Conservation (phyloP, 2,113 vertebrate genomes). For the Peucedramus taeniatus region DNA sequence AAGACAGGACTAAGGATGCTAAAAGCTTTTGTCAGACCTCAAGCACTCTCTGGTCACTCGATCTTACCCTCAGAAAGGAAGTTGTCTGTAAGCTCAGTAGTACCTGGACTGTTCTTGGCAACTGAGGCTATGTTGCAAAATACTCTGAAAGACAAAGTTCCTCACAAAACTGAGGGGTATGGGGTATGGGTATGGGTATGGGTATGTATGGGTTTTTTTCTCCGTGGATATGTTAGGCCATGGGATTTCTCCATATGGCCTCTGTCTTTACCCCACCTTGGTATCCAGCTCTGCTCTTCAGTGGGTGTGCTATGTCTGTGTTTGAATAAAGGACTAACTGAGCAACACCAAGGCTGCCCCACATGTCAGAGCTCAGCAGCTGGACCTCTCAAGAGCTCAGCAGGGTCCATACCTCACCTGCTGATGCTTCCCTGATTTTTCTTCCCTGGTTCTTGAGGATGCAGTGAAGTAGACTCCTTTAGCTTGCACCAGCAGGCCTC, state of each 20-base stretch:
- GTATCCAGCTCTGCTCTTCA: neutral
- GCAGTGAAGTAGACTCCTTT: neutral
- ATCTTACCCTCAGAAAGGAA: conserved; percentile 17
- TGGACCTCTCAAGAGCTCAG: neutral
- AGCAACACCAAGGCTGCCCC: neutral
- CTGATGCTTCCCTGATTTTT: neutral
- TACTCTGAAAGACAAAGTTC: neutral
- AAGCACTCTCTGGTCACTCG: neutral
- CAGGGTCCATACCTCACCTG: neutral
- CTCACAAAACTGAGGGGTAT: neutral
- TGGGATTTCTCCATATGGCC: neutral
- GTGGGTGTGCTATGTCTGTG: neutral
- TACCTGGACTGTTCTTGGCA: neutral
- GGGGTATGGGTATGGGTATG: too few species aligned
- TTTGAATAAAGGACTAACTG: neutral
- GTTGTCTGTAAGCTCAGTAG: neutral
- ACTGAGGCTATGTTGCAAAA: neutral
- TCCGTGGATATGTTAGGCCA: neutral
- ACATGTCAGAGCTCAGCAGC: neutral
- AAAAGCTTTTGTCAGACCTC: conserved; percentile 48
- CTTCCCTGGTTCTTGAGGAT: neutral
- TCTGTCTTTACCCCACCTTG: neutral
- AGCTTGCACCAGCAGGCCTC: neutral
- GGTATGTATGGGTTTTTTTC: accelerated
- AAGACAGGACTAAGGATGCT: neutral